Evolutionary conservation across 1,140 invertebrate species (phyloP).

Genomic region (Asobara japonica): DNA sequence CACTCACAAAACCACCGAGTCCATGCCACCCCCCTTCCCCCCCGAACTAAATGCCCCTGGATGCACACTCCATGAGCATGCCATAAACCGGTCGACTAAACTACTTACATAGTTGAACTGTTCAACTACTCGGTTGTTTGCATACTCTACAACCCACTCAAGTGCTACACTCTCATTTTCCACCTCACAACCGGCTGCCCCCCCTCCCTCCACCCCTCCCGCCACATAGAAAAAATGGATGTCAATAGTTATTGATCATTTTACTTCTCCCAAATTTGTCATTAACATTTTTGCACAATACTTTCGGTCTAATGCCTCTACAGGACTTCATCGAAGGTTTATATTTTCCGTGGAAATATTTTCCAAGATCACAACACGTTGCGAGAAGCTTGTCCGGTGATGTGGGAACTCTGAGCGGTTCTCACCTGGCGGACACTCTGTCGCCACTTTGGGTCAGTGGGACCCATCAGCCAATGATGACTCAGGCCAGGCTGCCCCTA

Average conservation of each 20-base stretch:
- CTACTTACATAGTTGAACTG: conserved; percentile 32
- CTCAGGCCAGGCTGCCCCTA: too few species aligned
- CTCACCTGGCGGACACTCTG: too few species aligned
- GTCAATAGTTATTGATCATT: neutral
- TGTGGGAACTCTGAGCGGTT: too few species aligned
- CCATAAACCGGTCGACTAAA: conserved; percentile 29
- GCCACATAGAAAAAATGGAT: neutral
- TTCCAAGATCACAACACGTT: too few species aligned
- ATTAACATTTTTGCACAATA: too few species aligned
- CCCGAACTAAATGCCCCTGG: neutral
- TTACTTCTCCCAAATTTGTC: neutral
- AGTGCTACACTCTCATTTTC: neutral
- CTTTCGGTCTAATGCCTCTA: too few species aligned
- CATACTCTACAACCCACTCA: conserved; percentile 13
- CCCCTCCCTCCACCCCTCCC: neutral
- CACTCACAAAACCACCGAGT: neutral
- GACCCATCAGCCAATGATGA: too few species aligned
- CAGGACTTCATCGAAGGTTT: too few species aligned
- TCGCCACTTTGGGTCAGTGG: too few species aligned
- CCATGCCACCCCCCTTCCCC: neutral
- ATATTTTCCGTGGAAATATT: too few species aligned
- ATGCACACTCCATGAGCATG: conserved; percentile 24
- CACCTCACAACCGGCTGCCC: neutral
- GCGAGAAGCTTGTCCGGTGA: too few species aligned
- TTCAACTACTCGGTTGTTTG: neutral